These are phyloP conservation scores for Drosophila neutralis DNA, from an alignment of 2,888 invertebrate species.

Conservation along the genomic window DNA sequence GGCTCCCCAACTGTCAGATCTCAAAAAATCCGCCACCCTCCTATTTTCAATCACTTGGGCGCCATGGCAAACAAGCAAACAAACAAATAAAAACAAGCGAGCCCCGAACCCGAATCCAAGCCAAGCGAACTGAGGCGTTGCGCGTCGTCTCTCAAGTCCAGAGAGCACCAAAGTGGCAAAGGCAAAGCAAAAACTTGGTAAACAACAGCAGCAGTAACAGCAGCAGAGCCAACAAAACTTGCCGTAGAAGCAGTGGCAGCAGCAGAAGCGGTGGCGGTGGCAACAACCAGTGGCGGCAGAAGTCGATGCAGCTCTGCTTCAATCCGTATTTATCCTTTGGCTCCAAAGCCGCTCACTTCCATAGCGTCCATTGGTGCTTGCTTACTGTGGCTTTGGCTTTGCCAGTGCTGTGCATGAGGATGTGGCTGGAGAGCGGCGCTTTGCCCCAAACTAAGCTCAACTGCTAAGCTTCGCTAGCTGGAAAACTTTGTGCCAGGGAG, in stretches of 20 bases:
- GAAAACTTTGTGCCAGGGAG: slow-evolving; percentile 51
- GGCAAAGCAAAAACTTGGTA: slow-evolving; percentile 72
- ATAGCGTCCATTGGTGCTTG: slow-evolving; percentile 42
- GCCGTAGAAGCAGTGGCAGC: slow-evolving; percentile 31
- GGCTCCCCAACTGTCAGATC: not conserved
- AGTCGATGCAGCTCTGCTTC: slow-evolving; percentile 73
- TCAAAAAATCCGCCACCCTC: not conserved
- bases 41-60: not conserved
- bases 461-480: slow-evolving; percentile 52
- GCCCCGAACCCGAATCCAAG: slow-evolving; percentile 38
- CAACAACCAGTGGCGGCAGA: slow-evolving; percentile 35
- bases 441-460: slow-evolving; percentile 39
- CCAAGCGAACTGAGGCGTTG: slow-evolving; percentile 39
- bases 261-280: slow-evolving; percentile 12
- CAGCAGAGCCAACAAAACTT: slow-evolving; percentile 64
- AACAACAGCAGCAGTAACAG: slow-evolving; percentile 59
- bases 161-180: slow-evolving; percentile 66
- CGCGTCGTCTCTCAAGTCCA: slow-evolving; percentile 35
- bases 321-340: slow-evolving; percentile 78
- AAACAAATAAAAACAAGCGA: slow-evolving; percentile 63
- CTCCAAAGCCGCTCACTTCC: slow-evolving; percentile 47
- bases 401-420: slow-evolving; percentile 26
- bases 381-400: slow-evolving; percentile 12
- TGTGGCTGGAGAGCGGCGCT: slow-evolving; percentile 43
- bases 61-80: slow-evolving; percentile 32